Conservation (phyloP, 1,140 invertebrate species). For the Phymorhynchus buccinoides region DNA sequence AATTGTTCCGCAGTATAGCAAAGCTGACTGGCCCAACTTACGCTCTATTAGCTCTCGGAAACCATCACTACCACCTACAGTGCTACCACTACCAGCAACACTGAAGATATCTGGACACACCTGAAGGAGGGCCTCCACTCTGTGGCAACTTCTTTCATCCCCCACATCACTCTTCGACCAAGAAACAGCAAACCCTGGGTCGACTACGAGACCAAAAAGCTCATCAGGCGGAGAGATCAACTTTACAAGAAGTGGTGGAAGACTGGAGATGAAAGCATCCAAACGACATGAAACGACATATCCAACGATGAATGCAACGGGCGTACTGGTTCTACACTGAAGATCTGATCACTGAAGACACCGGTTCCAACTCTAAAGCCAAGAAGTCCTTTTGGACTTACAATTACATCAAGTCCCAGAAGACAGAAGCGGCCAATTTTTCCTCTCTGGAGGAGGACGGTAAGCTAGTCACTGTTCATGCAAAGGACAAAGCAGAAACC, state of each 20-base stretch:
- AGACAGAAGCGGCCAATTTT: background rate
- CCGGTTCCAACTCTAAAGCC: too few relatives aligned
- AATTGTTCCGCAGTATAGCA: background rate
- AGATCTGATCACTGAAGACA: background rate
- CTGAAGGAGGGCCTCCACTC: background rate
- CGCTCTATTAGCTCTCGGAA: background rate
- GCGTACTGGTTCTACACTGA: conserved; percentile 1
- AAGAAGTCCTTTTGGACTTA: background rate
- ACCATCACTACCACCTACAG: background rate
- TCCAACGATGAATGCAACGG: background rate
- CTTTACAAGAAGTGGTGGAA: too few relatives aligned
- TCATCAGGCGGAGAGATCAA: background rate
- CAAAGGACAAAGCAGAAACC: background rate
- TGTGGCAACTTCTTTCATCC: too few relatives aligned
- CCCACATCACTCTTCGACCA: too few relatives aligned
- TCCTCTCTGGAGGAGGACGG: background rate
- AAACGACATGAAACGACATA: too few relatives aligned
- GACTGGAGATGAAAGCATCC: too few relatives aligned
- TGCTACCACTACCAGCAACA: background rate
- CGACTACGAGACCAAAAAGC: background rate
- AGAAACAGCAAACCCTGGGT: too few relatives aligned
- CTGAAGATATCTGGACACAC: background rate
- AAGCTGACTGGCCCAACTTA: background rate
- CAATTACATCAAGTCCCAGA: background rate
- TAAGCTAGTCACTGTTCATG: background rate